These are phyloP conservation scores for Silurus lanzhouensis DNA, from an alignment of 2,797 vertebrate genomes.

Conservation along the genomic window DNA sequence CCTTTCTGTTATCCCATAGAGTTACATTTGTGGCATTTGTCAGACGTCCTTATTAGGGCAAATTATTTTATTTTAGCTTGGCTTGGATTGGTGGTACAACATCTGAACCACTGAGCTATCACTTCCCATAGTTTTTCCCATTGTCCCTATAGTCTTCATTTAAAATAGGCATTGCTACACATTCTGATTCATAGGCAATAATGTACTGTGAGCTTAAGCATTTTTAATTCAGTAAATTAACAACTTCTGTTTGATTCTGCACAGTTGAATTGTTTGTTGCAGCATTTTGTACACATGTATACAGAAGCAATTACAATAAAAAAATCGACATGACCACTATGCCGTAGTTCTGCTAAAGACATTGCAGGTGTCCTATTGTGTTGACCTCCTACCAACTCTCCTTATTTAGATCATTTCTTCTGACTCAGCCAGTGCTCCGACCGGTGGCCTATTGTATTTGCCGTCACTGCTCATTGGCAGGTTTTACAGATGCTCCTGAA, in stretches of 20 bases:
- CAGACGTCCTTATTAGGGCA: too few species aligned
- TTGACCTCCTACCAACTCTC: constrained; percentile 16
- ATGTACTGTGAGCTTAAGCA: not conserved
- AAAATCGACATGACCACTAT: constrained; percentile 5
- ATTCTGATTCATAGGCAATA: not conserved
- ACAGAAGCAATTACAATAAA: not conserved
- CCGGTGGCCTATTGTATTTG: constrained; percentile 34
- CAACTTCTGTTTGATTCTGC: not conserved
- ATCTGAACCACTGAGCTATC: too few species aligned
- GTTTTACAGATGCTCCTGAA: constrained; percentile 58
- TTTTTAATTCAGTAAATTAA: not conserved
- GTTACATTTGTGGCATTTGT: too few species aligned
- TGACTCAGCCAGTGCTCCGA: constrained; percentile 20
- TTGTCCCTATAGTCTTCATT: not conserved
- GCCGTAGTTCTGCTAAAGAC: not conserved
- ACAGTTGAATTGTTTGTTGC: not conserved
- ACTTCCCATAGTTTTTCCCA: too few species aligned
- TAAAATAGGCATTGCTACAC: constrained; percentile 9
- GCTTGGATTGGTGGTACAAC: too few species aligned
- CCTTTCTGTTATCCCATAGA: constrained; percentile 50
- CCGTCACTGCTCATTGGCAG: constrained; percentile 12
- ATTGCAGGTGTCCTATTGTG: constrained; percentile 11
- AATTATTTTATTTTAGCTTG: too few species aligned
- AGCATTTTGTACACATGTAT: not conserved
- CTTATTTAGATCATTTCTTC: constrained; percentile 10